A percentile compares a stretch with the other conserved stretches of the same genome.
phyloP scores from a whole-genome alignment of 2,888 invertebrate genomes.

The Tribolium freemani region DNA sequence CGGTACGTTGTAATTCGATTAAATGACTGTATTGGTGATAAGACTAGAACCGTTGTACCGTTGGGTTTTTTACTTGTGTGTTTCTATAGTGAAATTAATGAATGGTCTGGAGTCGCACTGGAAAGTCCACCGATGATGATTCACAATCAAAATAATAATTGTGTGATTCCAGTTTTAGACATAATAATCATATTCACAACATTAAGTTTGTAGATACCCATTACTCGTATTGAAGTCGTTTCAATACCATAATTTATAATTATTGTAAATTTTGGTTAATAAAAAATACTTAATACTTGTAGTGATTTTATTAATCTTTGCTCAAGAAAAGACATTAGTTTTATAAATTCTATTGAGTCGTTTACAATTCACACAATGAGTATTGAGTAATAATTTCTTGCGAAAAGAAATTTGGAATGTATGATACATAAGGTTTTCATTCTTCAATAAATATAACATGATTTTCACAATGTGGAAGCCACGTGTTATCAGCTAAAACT shows the following conservation, averaged over 20 bases:
- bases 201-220: conserved; percentile 55
- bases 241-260: conserved; percentile 50
- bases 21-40: conserved; percentile 54
- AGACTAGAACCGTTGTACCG: conserved; percentile 54
- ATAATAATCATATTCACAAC: conserved; percentile 49
- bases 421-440: conserved; percentile 48
- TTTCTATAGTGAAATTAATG: conserved; percentile 46
- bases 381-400: conserved; percentile 58
- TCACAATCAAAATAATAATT: conserved; percentile 31
- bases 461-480: conserved; percentile 57
- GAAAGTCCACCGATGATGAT: conserved; percentile 8
- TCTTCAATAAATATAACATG: conserved; percentile 59
- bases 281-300: conserved; percentile 47
- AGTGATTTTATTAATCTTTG: conserved; percentile 37
- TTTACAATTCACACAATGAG: conserved; percentile 65
- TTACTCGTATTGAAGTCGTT: conserved; percentile 46
- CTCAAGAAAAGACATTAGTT: conserved; percentile 45
- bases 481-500: conserved; percentile 52
- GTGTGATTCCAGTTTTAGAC: conserved; percentile 47
- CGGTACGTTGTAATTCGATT: conserved; percentile 24
- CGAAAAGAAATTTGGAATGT: conserved; percentile 62
- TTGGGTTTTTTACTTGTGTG: conserved; percentile 57
- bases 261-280: conserved; percentile 59
- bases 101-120: conserved; percentile 30
- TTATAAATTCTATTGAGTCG: conserved; percentile 61